phyloP scores from a whole-genome alignment of 2,797 vertebrate species.

The Esox lucius region DNA sequence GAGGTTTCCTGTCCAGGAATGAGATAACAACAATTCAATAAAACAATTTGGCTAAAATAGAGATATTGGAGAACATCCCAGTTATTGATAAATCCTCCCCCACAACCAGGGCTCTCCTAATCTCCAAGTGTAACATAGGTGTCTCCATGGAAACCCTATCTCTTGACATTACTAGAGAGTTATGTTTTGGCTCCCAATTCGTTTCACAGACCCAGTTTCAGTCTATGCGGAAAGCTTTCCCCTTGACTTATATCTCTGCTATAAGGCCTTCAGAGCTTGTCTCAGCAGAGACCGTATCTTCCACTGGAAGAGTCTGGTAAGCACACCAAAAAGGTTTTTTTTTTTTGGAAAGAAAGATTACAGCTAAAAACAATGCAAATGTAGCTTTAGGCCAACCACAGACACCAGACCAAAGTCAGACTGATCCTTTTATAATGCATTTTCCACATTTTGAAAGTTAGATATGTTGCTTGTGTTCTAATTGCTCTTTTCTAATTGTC shows the following conservation, averaged over 20 bases:
- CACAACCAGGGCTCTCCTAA: slow-evolving; percentile 19
- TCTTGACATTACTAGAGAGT: slow-evolving; percentile 43
- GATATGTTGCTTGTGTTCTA: too few species aligned
- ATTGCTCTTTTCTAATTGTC: too few species aligned
- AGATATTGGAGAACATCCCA: slow-evolving; percentile 32
- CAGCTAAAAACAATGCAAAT: background rate
- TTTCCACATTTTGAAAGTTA: too few species aligned
- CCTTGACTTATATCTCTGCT: slow-evolving; percentile 31
- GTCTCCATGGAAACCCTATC: slow-evolving; percentile 53
- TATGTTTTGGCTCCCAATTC: slow-evolving; percentile 29
- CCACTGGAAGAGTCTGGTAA: slow-evolving; percentile 14
- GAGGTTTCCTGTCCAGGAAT: slow-evolving; percentile 10
- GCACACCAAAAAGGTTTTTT: slow-evolving; percentile 20
- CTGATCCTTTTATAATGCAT: too few species aligned
- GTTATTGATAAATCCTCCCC: slow-evolving; percentile 43
- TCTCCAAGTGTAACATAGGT: slow-evolving; percentile 38
- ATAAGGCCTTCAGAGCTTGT: slow-evolving; percentile 9
- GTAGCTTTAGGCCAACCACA: background rate
- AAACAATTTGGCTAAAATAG: slow-evolving; percentile 34
- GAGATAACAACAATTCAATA: slow-evolving; percentile 22
- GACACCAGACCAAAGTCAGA: too few species aligned
- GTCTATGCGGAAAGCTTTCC: slow-evolving; percentile 8
- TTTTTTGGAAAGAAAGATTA: background rate
- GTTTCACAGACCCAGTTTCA: slow-evolving; percentile 34
- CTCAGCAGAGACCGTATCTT: slow-evolving; percentile 35